Base-by-base conservation (phyloP, 2,113 vertebrate genomes). In the Amazona guildingii region DNA sequence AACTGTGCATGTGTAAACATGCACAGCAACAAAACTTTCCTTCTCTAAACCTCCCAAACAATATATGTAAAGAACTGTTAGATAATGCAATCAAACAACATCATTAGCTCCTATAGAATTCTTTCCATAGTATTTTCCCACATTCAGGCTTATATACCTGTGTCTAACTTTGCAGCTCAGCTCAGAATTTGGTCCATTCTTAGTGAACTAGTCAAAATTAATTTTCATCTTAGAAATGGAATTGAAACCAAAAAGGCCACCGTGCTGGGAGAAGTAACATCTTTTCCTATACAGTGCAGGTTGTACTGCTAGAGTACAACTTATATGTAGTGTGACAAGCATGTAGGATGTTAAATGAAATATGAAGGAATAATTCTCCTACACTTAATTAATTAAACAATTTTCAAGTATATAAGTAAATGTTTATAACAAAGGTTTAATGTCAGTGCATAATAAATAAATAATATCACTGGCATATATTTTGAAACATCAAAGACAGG, bases 351-450 rank as follows among this genome's bases (percentile, higher is more conserved):
- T 92, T 96, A 96, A 97, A 96, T 88, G 92, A 97, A 97, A 97
- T 76, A 97, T 94, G 97, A 98, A 97, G 96, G 83, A 97, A 91
- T 94, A 96, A 85, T 64, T 97, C 88, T 93, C 61, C 73, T 96
- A 79, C 85, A 96, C 79, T 95, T 98, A 97, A 97, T 98, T 97
- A 97, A 97, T 95, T 97, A 98, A 97, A 97, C 96, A 95, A 92
- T 97, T 98, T 97, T 97, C 90, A 97, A 97, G 94, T 59, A 87
- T 95, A 81, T 82, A 96, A 96, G 91, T 97, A 98, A 98, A 98
- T 97, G 98, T 97, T 97, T 98, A 97, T 95, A 97, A 91, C 90
- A 97, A 97, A 97, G 95, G 78, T 97, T 96, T 97, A 98, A 97
- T 96, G 83, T 48, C 92, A 95, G 92, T 97, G 95, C 96, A 98